Evolutionary conservation across 2,113 vertebrate genomes (phyloP).

Genomic region (Clarias magur): DNA sequence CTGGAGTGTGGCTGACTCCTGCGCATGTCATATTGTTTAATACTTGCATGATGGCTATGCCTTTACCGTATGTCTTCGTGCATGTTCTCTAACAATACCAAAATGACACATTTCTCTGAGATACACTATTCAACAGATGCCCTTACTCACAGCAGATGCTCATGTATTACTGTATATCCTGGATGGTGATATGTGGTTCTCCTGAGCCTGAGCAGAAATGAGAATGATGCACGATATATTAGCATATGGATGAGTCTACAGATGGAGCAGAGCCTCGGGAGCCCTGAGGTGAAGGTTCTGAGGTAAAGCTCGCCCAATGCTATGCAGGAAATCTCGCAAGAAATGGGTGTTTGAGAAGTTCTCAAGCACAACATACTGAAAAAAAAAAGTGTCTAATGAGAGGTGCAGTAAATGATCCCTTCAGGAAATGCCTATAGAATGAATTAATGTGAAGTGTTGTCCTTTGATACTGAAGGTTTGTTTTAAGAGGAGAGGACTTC

Average conservation of each 20-base stretch:
- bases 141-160: neutral
- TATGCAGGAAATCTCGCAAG: neutral
- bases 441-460: neutral
- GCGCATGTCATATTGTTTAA: neutral
- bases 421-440: constrained; percentile 7
- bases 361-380: neutral
- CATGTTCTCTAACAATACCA: neutral
- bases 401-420: neutral
- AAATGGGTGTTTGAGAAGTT: neutral
- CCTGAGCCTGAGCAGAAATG: neutral
- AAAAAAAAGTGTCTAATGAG: constrained; percentile 9
- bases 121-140: neutral
- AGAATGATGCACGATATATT: neutral
- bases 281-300: neutral
- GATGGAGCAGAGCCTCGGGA: neutral
- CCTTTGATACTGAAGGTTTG: constrained; percentile 7
- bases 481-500: constrained; percentile 3
- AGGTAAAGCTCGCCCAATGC: neutral
- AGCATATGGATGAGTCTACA: neutral
- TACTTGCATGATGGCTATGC: neutral
- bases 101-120: neutral
- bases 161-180: neutral
- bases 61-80: neutral
- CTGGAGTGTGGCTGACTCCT: neutral
- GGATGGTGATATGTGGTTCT: neutral